Conservation (phyloP, 2,797 vertebrate genomes). For the Nannoperca obscura region DNA sequence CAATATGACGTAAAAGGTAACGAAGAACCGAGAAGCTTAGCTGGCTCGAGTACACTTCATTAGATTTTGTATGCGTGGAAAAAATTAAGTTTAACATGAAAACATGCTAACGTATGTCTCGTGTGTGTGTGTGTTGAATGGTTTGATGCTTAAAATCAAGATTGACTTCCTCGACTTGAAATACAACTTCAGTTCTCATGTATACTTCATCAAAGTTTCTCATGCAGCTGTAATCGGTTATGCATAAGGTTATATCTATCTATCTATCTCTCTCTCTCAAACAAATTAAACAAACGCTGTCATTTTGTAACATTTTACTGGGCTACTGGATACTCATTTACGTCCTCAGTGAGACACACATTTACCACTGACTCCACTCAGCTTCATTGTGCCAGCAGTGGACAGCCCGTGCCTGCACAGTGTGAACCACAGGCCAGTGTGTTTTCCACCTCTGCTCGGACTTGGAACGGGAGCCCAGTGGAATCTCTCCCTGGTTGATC, state of each 20-base stretch:
- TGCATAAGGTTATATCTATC: too few species aligned
- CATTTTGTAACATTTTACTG: slow-evolving; percentile 29
- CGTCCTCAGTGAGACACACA: slow-evolving; percentile 15
- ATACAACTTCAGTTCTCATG: slow-evolving; percentile 6
- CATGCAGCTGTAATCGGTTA: not conserved
- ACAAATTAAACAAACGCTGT: slow-evolving; percentile 11
- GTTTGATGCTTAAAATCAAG: not conserved
- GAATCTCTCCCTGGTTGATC: slow-evolving; percentile 40
- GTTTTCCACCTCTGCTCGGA: slow-evolving; percentile 52
- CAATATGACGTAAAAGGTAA: slow-evolving; percentile 37
- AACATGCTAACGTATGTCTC: not conserved
- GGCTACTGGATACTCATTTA: slow-evolving; percentile 1
- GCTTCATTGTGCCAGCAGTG: slow-evolving; percentile 1
- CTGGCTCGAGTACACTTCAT: not conserved
- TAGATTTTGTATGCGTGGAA: not conserved
- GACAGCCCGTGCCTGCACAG: slow-evolving; percentile 14
- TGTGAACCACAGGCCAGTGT: slow-evolving; percentile 10
- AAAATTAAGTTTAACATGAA: too few species aligned
- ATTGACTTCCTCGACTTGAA: slow-evolving; percentile 50
- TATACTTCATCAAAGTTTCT: not conserved
- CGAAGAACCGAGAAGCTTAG: not conserved
- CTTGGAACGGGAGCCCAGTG: slow-evolving; percentile 46
- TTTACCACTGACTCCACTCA: slow-evolving; percentile 16
- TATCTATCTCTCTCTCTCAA: too few species aligned
- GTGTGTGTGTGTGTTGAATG: slow-evolving; percentile 10